phyloP scores from a whole-genome alignment of 2,113 vertebrate species.

The Pteronura brasiliensis region DNA sequence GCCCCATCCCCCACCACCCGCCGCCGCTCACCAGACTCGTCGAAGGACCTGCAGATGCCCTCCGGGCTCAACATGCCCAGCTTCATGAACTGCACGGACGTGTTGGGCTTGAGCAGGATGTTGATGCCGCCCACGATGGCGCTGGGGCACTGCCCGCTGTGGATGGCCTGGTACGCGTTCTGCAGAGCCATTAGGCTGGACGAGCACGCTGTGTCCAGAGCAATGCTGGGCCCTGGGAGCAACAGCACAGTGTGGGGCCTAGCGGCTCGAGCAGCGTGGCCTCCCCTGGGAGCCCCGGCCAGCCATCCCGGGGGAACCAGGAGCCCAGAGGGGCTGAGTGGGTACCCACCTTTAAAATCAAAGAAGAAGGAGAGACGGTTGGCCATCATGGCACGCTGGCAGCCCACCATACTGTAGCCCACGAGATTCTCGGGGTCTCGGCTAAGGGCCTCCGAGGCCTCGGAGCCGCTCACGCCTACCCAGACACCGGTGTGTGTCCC shows the following conservation, averaged over 20 bases:
- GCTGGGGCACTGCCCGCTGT: constrained; percentile 85
- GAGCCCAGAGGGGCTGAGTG: neutral
- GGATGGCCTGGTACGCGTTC: constrained; percentile 91
- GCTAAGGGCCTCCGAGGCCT: constrained; percentile 93
- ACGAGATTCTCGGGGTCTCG: constrained; percentile 94
- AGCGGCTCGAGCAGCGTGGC: neutral
- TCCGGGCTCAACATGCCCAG: constrained; percentile 94
- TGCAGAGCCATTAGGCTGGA: constrained; percentile 94
- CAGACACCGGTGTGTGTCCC: constrained; percentile 94
- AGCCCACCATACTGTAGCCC: constrained; percentile 99
- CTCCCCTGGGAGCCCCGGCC: neutral
- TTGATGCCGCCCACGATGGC: constrained; percentile 95
- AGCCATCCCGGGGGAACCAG: neutral
- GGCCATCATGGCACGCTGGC: constrained; percentile 97
- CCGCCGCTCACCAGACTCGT: constrained; percentile 86
- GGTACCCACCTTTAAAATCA: constrained; percentile 89
- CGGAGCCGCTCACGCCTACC: constrained; percentile 93
- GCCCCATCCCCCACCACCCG: rapidly evolving
- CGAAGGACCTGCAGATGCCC: constrained; percentile 94
- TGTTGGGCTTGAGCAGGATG: constrained; percentile 93
- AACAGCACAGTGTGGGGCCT: rapidly evolving
- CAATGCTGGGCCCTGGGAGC: constrained; percentile 90
- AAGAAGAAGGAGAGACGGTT: constrained; percentile 96
- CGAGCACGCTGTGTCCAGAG: constrained; percentile 97
- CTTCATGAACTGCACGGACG: constrained; percentile 97